Base-by-base conservation (phyloP, 2,888 invertebrate genomes). In the Agapostemon virescens region DNA sequence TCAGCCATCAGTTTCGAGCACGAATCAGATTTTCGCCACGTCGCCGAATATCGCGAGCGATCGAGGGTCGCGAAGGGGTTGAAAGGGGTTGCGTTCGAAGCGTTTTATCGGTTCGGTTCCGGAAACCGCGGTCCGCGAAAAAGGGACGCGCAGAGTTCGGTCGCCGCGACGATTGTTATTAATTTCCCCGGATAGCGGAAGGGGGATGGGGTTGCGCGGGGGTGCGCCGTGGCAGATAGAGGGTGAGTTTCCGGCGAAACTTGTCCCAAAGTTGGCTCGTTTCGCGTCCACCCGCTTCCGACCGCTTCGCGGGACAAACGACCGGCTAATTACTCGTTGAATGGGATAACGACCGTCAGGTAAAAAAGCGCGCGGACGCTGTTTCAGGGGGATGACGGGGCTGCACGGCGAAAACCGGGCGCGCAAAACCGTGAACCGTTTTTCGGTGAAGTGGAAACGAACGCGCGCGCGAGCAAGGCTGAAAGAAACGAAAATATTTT, bases 301-400 rank as follows among this genome's bases (percentile, higher is more conserved):
- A 74, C 73, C 82, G 79, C 66, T 75, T 71, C 72, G 77, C 78
- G 84, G 84, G 75, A 87, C 86, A 87, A 88, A 88, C 85, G 88
- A 74, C 79, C 75, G 69, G 85, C 79, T 88, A 88, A 88, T 88
- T 88, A 88, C 82, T 81, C 84, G 78, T 69, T 80, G 80, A 81
- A 84, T 70, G 76, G 85, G 68, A 81, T 81, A 84, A 86, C 85
- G 81, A 82, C 74, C 68, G 26, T 13, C 17, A 17, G 23, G 30
- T 15, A 33, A 61, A 40, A 30, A 52, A 55, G 15, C 36, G 20
- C 36, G 36, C 17, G n/a, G 64, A 66, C 64, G 26, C 58, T 20
- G 5, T 1, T 15, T 26, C 1, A 15, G 7, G 13, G 26, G 23
- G 26, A 15, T 26, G 26, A 26, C n/a, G n/a, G n/a, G n/a, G n/a